Base-by-base conservation (phyloP, 1,140 invertebrate genomes). In the Drosophila bocki region DNA sequence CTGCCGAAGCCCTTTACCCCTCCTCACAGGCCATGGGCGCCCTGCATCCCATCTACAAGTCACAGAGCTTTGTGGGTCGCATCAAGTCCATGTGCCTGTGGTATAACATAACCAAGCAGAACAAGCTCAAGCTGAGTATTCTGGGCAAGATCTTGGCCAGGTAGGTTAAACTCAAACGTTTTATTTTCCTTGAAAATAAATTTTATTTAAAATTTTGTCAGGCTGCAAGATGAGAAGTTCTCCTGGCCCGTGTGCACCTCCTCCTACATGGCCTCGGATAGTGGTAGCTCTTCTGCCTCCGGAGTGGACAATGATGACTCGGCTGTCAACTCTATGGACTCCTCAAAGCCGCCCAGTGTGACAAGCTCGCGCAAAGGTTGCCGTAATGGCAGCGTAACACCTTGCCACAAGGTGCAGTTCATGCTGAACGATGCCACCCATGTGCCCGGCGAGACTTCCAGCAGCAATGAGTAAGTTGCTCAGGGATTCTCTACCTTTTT, bases 91-190 rank as follows among this genome's bases (percentile, higher is more conserved):
- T 99, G 94, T 97, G 96, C 90, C 93, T 98, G 5, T 99, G 97
- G 97, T 97, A 97, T 86, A 99, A 98, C 92, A 96, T 97, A 92
- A 97, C 96, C 0, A 95, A 95, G 88, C 96, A 97, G 86, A 95
- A 97, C 92, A 95, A 96, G 72, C 94, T 98, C 26, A 97, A 97
- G 90, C 93, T 98, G 47, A 93, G 96, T 76, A 96, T 97, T 68
- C 91, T 98, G 61, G 96, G 96, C 1, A 96, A 96, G 93, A 94
- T 97, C 41, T 87, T 98, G 19, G 94, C 94, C 75, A 93, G 95
- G 64, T 93, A 94, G 7, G 7, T 2, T 32, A 22, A 7, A 15
- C 1, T n/a, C 0, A n/a, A 0, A 6, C 17, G n/a, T 12, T 17
- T 1, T 17, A 0, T 6, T 33, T 7, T 1, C 26, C 26, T 32